Evolutionary conservation across 2,797 vertebrate genomes (phyloP).

Genomic region (Vultur gryphus): DNA sequence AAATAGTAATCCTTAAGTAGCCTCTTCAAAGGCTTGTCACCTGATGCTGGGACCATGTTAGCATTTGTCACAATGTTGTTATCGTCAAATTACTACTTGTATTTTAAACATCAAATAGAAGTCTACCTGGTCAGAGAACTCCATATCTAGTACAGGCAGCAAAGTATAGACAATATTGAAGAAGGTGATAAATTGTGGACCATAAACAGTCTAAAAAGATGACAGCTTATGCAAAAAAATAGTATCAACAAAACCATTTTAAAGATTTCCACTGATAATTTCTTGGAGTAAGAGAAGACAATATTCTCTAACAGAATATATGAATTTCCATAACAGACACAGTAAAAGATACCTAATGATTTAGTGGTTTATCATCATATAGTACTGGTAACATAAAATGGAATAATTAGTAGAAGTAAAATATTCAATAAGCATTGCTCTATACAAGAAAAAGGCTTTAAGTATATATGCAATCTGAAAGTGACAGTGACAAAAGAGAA

Average conservation of each 20-base stretch:
- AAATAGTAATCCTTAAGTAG: neutral
- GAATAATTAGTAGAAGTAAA: neutral
- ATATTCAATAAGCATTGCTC: neutral
- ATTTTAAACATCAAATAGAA: neutral
- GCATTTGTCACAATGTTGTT: neutral
- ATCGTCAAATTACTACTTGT: neutral
- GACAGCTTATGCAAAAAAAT: neutral
- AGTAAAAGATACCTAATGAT: neutral
- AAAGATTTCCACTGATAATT: neutral
- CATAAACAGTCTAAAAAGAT: slow-evolving; percentile 83
- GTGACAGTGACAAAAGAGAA: neutral
- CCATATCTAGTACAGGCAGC: slow-evolving; percentile 84
- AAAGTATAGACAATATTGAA: slow-evolving; percentile 88
- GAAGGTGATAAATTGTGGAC: slow-evolving; percentile 88
- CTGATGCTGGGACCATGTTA: neutral
- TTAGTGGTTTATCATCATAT: neutral
- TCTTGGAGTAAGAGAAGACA: neutral
- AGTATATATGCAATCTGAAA: neutral
- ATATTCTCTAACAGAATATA: neutral
- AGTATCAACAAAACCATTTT: neutral
- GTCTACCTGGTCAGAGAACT: slow-evolving; percentile 81
- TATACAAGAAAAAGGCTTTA: neutral
- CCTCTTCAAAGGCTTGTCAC: neutral
- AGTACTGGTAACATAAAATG: neutral
- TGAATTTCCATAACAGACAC: neutral